These are phyloP conservation scores for Drosophila nr. medialis DNA, from an alignment of 2,888 invertebrate genomes.

Conservation along the genomic window DNA sequence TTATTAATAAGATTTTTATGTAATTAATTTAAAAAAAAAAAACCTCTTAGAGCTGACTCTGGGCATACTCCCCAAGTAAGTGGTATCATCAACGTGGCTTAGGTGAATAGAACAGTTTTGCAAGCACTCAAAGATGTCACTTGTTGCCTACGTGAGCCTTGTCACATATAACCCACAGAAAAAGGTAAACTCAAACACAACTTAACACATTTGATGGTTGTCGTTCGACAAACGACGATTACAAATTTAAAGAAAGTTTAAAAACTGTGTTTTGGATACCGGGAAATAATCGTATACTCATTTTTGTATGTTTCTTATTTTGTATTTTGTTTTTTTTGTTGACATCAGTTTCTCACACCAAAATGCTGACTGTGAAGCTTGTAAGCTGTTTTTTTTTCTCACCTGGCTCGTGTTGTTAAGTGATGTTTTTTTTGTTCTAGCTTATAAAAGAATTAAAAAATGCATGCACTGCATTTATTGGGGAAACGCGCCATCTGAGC, in stretches of 20 bases:
- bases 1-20: not conserved
- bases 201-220: slow-evolving; percentile 13
- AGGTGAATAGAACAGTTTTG: not conserved
- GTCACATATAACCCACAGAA: slow-evolving; percentile 20
- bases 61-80: not conserved
- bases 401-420: slow-evolving; percentile 36
- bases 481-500: slow-evolving; percentile 52
- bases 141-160: slow-evolving; percentile 44
- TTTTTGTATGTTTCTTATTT: not conserved
- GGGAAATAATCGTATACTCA: not conserved
- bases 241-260: slow-evolving; percentile 51
- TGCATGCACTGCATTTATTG: slow-evolving; percentile 42
- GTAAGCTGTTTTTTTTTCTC: slow-evolving; percentile 11
- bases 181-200: slow-evolving; percentile 4
- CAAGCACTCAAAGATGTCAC: not conserved
- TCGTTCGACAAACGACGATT: slow-evolving; percentile 27
- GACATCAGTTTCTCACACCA: slow-evolving; percentile 41
- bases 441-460: slow-evolving; percentile 7
- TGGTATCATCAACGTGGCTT: not conserved
- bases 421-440: slow-evolving; percentile 19
- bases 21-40: not conserved
- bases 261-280: slow-evolving; percentile 17
- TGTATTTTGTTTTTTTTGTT: slow-evolving; percentile 10
- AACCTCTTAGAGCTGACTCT: not conserved
- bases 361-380: slow-evolving; percentile 21